Percentiles rank a stretch among this genome's conserved stretches.
Conservation (phyloP, 2,797 vertebrate genomes). For the Gorsachius magnificus region DNA sequence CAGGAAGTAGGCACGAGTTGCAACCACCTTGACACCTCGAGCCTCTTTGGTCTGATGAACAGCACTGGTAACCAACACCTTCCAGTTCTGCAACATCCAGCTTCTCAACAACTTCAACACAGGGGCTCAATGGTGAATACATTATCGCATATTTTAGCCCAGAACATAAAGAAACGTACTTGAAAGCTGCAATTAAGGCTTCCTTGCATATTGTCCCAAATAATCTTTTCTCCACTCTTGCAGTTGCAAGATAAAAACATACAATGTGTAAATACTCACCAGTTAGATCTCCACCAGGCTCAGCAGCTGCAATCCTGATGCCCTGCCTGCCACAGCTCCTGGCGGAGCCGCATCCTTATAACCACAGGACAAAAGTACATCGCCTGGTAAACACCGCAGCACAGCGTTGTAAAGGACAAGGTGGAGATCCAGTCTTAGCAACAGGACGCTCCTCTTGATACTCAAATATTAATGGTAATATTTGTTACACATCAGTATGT, state of each 20-base stretch:
- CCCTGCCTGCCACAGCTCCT: background rate
- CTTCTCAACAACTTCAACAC: fast-evolving
- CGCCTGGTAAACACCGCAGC: fast-evolving
- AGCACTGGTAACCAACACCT: background rate
- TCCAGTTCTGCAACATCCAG: background rate
- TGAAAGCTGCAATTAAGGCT: background rate
- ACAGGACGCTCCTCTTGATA: background rate
- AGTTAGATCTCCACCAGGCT: too few species aligned
- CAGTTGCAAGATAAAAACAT: background rate
- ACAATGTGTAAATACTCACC: too few species aligned
- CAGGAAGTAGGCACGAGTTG: fast-evolving
- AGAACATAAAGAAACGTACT: background rate
- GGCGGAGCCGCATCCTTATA: background rate
- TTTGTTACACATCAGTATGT: background rate
- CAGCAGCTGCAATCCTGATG: background rate
- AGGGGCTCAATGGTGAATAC: fast-evolving
- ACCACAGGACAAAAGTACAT: background rate
- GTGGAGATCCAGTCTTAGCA: background rate
- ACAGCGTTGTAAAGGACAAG: background rate
- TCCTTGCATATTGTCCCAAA: background rate
- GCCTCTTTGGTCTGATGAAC: background rate
- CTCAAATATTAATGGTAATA: fast-evolving
- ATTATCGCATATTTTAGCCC: background rate
- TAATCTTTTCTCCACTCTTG: background rate
- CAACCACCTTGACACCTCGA: background rate